Evolutionary conservation across 2,888 invertebrate genomes (phyloP), one percentile per base, ranked within the genome.

Genomic region (Melanotus villosus): DNA sequence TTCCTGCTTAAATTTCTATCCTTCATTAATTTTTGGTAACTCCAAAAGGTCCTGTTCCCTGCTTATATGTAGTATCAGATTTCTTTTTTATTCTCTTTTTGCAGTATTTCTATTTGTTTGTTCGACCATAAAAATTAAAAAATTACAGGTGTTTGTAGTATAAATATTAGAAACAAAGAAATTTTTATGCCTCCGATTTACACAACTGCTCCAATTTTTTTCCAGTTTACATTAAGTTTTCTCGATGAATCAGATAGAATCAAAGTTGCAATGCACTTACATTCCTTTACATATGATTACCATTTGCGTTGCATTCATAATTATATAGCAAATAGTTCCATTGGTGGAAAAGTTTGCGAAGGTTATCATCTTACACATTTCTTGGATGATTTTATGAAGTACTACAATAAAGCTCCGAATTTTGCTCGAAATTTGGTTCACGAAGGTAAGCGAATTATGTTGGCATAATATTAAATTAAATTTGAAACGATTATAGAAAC

Each of bases 231-330:
- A 64, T 79, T 88, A 68, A 88, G 88, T 75, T 91, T 91, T 79
- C 81, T 91, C 77, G 90, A 90, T 77, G 90, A 90, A 78, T 89
- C 90, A 77, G 92, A 92, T 80, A 88, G 89, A 79, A 89, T 92
- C 69, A 92, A 91, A 81, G 88, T 90, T 68, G 85, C 89, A 68
- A 91, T 92, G 86, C 93, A 93, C 82, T 85, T 92, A 60, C 93
- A 93, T 83, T 93, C 93, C 2, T 93, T 93, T 80, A 90, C 92
- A 0, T 92, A 92, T 77, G 93, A 93, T 83, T 93, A 91, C 81
- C 93, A 93, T 81, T 83, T 93, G 67, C 86, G 92, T 34, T 89
- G 89, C 66, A 88, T 92, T 60, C 90, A 90, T 78, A 87, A 89
- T 9, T 92, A 91, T 77, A 87, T 92, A 59, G 87, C 89, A 58